Evolutionary conservation across 2,113 vertebrate genomes (phyloP), one percentile per base, ranked within the genome.

Genomic region (Apistogramma diplotaenia): DNA sequence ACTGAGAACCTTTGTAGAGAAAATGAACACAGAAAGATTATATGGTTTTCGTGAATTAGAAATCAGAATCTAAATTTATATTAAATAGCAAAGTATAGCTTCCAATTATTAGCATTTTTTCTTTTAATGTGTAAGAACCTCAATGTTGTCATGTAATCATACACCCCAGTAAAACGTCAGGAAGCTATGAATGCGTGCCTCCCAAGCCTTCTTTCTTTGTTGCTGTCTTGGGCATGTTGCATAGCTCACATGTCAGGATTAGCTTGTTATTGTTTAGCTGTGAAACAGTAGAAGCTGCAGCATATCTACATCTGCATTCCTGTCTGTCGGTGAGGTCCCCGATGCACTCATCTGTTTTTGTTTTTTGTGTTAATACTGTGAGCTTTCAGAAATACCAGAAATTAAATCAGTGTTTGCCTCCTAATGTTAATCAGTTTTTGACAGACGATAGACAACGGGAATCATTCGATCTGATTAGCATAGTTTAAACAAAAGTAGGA

Each of bases 251-350:
- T 27, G 46, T 23, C 46, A 13, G 67, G 23, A 43, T 21, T 61
- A 13, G 25, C 23, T 71, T 54, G 13, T 82, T 71, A 84, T 75
- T 81, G 55, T 82, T 77, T 4, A 33, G 16, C 35, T 57, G 53
- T 82, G 84, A 77, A 85, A 89, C 57, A 11, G 16, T 37, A 86
- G 74, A 80, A 80, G 57, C 29, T 31, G 10, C 5, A 18, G 11
- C 33, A 43, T 54, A 23, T 54, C 43, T 61, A 8, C 37, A 19
- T 83, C 72, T 71, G 23, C 27, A 71, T 88, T 72, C 76, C 84
- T 46, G 8, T 1, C 13, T 58, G 15, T 54, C 29, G 19, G 6
- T 46, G 6, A 56, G 57, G 53, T 10, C 35, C 25, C n/a, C 8
- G 10, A 46, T 15, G 74, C 19, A 29, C 25, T 29, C 4, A 49